Evolutionary conservation across 2,797 vertebrate species (phyloP).

Genomic region (Podarcis lilfordi): DNA sequence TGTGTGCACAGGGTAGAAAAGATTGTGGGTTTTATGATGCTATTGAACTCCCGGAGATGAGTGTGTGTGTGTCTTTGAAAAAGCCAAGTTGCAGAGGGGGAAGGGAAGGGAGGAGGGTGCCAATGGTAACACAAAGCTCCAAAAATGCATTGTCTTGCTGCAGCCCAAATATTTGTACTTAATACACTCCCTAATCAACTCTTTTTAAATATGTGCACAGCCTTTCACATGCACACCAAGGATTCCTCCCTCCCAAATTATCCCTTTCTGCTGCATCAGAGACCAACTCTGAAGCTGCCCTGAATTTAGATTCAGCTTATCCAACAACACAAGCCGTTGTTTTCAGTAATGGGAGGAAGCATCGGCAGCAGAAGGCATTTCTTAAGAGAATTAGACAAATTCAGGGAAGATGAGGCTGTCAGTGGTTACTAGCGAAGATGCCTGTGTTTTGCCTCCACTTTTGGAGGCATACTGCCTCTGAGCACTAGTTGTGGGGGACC

Average conservation of each 20-base stretch:
- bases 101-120: background rate
- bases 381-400: background rate
- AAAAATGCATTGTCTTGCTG: background rate
- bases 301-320: background rate
- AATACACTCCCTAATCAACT: background rate
- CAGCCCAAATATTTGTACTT: background rate
- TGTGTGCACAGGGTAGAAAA: conserved; percentile 54
- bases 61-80: background rate
- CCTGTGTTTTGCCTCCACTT: no score
- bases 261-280: background rate
- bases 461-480: no score
- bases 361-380: background rate
- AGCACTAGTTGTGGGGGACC: no score
- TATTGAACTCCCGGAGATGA: conserved; percentile 50
- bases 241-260: background rate
- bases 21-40: conserved; percentile 58
- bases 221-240: background rate
- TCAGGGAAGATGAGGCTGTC: background rate
- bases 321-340: background rate
- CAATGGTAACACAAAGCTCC: background rate
- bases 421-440: no score
- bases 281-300: background rate
- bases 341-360: background rate
- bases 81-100: background rate
- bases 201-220: background rate